Evolutionary conservation across 2,113 vertebrate genomes (phyloP), one percentile per base, ranked within the genome.

Genomic region (Aepyceros melampus): DNA sequence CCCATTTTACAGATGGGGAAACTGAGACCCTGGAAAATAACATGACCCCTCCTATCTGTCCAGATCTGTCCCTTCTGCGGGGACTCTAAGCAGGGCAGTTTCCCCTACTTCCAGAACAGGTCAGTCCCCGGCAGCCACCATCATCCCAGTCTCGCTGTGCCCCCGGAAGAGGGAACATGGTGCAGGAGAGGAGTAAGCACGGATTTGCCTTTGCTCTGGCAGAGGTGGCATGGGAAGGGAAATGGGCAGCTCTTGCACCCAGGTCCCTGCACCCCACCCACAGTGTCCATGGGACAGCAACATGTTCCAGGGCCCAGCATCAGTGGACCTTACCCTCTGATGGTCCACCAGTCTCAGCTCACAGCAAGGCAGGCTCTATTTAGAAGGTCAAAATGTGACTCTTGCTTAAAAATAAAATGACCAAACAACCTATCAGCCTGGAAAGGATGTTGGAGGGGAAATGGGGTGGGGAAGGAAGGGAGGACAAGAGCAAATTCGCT

Each of bases 341-440:
- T 6, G 95, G 58, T 40, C 79, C 87, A 85, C 51, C 7, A 1
- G 49, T 47, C 79, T 94, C 55, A 19, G 23, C 40, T 62, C 84
- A 60, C 27, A 19, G 51, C 60, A 76, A 85, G 51, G 36, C 53
- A 87, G 43, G 23, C 76, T 93, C 81, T 83, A n/a, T 40, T 67
- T 92, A 93, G 83, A 97, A 95, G 67, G 84, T 14, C 25, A 12
- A 33, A 47, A 83, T 40, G 53, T 82, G 89, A 89, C 40, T 76
- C 64, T 58, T 88, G 62, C 60, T 91, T 97, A 74, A 87, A 92
- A 96, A 94, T 29, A 55, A 95, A 95, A 94, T 29, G n/a, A 55
- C 74, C 71, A 67, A 96, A 93, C 94, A 92, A 84, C 56, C 78
- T 64, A 84, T 83, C 29, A 91, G 89, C 67, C 78, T 85, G n/a